Percentiles rank a stretch among this genome's conserved stretches.
Conservation (phyloP, 2,797 vertebrate genomes). For the Scolopax rusticola region DNA sequence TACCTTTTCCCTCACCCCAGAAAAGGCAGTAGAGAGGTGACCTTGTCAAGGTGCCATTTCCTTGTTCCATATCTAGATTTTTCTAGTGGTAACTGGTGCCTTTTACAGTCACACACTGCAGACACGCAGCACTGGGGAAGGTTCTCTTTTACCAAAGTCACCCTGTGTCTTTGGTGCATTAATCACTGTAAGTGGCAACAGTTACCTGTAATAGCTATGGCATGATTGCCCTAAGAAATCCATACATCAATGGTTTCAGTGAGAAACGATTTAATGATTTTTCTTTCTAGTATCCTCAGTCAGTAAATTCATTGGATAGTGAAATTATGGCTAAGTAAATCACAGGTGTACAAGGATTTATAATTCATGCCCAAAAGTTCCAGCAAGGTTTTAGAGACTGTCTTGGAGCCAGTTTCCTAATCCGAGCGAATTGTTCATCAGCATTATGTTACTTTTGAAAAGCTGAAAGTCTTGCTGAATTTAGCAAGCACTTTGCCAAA, state of each 20-base stretch:
- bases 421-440: not conserved
- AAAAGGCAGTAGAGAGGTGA: not conserved
- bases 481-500: not conserved
- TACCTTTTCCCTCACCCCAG: not conserved
- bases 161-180: not conserved
- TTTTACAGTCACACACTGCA: not conserved
- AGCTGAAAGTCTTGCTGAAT: not conserved
- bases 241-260: not conserved
- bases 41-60: not conserved
- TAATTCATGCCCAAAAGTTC: not conserved
- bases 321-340: not conserved
- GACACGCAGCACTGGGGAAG: not conserved
- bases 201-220: not conserved
- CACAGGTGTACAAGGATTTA: not conserved
- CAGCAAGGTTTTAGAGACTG: not conserved
- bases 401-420: not conserved
- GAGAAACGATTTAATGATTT: not conserved
- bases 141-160: not conserved
- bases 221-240: not conserved
- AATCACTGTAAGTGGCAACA: not conserved
- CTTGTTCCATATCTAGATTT: not conserved
- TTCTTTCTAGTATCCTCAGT: constrained; percentile 2
- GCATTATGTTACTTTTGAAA: not conserved
- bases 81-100: not conserved
- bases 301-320: not conserved